Base-by-base conservation (phyloP, 2,888 invertebrate genomes). In the Sinohyriopsis cumingii region DNA sequence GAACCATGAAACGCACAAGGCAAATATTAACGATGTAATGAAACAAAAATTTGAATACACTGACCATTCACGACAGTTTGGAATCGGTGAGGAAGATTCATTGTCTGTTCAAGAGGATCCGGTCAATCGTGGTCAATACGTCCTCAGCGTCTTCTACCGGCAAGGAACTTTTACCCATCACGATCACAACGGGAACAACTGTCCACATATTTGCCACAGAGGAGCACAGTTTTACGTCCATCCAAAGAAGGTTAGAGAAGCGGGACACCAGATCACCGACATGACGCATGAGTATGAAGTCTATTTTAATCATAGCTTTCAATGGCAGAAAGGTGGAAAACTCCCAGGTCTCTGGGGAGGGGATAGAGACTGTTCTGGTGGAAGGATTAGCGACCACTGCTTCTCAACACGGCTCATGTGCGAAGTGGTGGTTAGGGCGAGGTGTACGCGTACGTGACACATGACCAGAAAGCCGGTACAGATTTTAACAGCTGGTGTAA, bases 331-430 rank as follows among this genome's bases (percentile, higher is more conserved):
- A n/a, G n/a, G n/a, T n/a, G n/a, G n/a, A n/a, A n/a, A n/a, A n/a
- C n/a, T n/a, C 59, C 7, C 56, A 53, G 20, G 71, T 78, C 9
- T n/a, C n/a, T n/a, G n/a, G n/a, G n/a, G n/a, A n/a, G n/a, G n/a
- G n/a, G n/a, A n/a, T n/a, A n/a, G n/a, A 22, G 67, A 65, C 15
- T 81, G 81, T 61, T 80, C 79, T 28, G 82, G 82, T 12, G 79
- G 79, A 28, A 66, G 72, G 12, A 68, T 73, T 55, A 65, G 77
- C 19, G 68, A 72, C n/a, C 63, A 72, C 59, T 82, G 82, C 56
- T 78, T 82, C 57, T 77, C 79, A 24, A 78, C 79, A 3, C 68
- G 82, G 3, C 75, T 80, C 57, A 82, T 84, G 82, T 84, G 80
- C 68, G 82, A 2, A 45, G 61, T 12, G 62, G 77, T 28, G 82